These are phyloP conservation scores for Hirtodrosophila histrioides DNA, from an alignment of 2,888 invertebrate genomes.

Conservation along the genomic window DNA sequence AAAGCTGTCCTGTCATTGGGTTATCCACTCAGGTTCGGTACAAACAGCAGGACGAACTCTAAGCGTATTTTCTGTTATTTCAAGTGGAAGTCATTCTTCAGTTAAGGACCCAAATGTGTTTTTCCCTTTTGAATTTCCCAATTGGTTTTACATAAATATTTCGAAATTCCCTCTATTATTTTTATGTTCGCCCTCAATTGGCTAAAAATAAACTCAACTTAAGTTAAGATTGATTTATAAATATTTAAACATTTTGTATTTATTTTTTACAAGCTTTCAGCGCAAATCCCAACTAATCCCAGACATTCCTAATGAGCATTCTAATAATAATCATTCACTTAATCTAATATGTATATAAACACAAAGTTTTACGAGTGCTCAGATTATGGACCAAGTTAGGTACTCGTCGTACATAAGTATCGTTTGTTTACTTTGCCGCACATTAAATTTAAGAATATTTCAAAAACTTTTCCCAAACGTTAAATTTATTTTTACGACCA, in stretches of 20 bases:
- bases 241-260: slow-evolving; percentile 33
- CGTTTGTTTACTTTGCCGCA: slow-evolving; percentile 62
- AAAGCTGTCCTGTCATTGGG: slow-evolving; percentile 60
- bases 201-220: background rate
- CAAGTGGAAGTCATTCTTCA: slow-evolving; percentile 7
- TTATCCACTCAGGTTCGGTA: slow-evolving; percentile 67
- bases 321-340: slow-evolving; percentile 60
- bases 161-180: too few relatives aligned
- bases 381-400: slow-evolving; percentile 50
- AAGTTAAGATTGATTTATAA: slow-evolving; percentile 20
- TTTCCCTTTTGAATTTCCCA: too few relatives aligned
- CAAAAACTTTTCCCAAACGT: slow-evolving; percentile 41
- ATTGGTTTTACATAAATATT: too few relatives aligned
- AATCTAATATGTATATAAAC: slow-evolving; percentile 19
- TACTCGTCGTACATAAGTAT: slow-evolving; percentile 45
- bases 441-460: slow-evolving; percentile 60
- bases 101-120: slow-evolving; percentile 5
- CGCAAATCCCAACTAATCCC: slow-evolving; percentile 41
- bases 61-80: slow-evolving; percentile 29
- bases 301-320: slow-evolving; percentile 46
- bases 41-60: slow-evolving; percentile 2
- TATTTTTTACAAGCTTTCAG: slow-evolving; percentile 27
- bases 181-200: too few relatives aligned
- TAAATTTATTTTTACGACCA: slow-evolving; percentile 41
- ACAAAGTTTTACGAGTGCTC: slow-evolving; percentile 42